A percentile compares a stretch with the other conserved stretches of the same genome.
phyloP scores from a whole-genome alignment of 2,797 vertebrate species.

The Chanos chanos region DNA sequence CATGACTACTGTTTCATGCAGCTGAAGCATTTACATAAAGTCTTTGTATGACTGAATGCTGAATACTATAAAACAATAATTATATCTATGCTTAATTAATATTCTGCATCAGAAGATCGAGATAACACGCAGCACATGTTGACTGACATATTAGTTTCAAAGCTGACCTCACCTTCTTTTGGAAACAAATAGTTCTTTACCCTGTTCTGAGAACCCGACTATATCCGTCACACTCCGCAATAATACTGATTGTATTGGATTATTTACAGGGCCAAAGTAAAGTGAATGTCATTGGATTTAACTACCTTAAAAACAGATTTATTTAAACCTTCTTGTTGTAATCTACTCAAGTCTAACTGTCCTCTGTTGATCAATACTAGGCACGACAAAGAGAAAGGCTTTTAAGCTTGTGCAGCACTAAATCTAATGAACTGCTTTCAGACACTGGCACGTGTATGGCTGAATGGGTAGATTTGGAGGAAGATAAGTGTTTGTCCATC shows the following conservation, averaged over 20 bases:
- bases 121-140: too few relatives aligned
- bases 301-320: conserved; percentile 29
- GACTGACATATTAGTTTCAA: too few relatives aligned
- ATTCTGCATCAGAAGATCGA: too few relatives aligned
- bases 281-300: conserved; percentile 23
- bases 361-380: conserved; percentile 41
- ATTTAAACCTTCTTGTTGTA: conserved; percentile 43
- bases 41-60: too few relatives aligned
- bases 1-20: too few relatives aligned
- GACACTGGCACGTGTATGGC: conserved; percentile 31
- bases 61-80: too few relatives aligned
- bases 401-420: conserved; percentile 41
- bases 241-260: conserved; percentile 2
- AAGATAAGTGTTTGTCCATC: conserved; percentile 33
- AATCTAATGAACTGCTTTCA: conserved; percentile 42
- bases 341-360: conserved; percentile 16
- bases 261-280: conserved; percentile 35
- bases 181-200: too few relatives aligned
- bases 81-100: too few relatives aligned
- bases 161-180: too few relatives aligned
- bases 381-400: conserved; percentile 30
- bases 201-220: background rate
- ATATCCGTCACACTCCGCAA: background rate
- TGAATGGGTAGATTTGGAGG: conserved; percentile 44
- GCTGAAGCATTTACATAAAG: too few relatives aligned